Evolutionary conservation across 2,888 invertebrate genomes (phyloP).

Genomic region (Ceriagrion tenellum): DNA sequence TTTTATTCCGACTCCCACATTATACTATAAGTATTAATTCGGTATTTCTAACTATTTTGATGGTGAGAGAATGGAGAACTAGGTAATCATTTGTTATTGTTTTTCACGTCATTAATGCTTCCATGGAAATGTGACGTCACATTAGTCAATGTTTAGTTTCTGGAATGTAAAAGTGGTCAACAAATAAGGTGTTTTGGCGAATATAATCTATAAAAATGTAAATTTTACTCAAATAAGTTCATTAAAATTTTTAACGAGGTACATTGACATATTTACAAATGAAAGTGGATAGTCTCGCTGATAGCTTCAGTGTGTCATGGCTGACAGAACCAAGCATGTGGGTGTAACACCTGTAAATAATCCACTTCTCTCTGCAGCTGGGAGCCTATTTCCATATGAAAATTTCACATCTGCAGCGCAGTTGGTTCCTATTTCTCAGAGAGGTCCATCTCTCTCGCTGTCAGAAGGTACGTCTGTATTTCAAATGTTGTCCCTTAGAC

Average conservation of each 20-base stretch:
- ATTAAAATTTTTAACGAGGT: not conserved
- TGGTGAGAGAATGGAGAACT: not conserved
- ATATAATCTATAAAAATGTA: not conserved
- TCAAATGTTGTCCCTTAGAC: not conserved
- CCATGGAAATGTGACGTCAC: conserved; percentile 20
- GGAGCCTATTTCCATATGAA: conserved; percentile 53
- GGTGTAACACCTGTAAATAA: conserved; percentile 64
- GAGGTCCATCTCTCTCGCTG: conserved; percentile 44
- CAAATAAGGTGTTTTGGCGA: not conserved
- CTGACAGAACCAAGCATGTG: conserved; percentile 48
- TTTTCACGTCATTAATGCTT: not conserved
- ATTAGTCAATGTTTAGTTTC: not conserved
- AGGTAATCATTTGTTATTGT: not conserved
- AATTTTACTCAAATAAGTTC: not conserved
- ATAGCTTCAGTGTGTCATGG: conserved; percentile 40
- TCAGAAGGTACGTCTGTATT: conserved; percentile 48
- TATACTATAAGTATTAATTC: not conserved
- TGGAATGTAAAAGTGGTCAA: not conserved
- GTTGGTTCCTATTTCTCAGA: conserved; percentile 50
- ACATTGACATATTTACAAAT: not conserved
- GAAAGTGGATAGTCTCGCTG: conserved; percentile 27
- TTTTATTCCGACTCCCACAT: no score
- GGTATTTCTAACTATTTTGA: not conserved
- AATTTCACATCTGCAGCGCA: conserved; percentile 42
- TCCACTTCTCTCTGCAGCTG: conserved; percentile 63